A percentile compares a stretch with the other conserved stretches of the same genome.
Evolutionary conservation across 2,797 vertebrate species (phyloP).

Genomic region (Pipistrellus pipistrellus): DNA sequence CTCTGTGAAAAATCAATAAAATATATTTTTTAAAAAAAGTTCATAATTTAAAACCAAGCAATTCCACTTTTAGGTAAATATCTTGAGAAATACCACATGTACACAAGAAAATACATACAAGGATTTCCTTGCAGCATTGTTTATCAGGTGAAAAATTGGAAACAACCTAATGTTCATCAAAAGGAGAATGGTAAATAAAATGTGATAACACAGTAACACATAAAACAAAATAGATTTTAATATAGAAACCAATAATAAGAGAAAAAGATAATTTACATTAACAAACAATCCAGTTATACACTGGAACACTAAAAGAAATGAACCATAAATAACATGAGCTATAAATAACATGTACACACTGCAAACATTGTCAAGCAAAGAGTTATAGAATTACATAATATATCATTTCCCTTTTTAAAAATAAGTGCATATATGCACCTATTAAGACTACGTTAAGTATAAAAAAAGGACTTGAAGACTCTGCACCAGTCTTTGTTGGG

Average conservation of each 20-base stretch:
- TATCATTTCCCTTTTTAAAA: not conserved
- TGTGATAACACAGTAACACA: not conserved
- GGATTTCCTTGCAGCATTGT: not conserved
- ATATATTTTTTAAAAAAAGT: not conserved
- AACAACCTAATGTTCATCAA: conserved; percentile 14
- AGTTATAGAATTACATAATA: not conserved
- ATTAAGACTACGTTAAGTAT: not conserved
- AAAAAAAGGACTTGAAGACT: conserved; percentile 1
- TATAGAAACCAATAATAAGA: not conserved
- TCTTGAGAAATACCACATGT: not conserved
- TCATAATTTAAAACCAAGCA: conserved; percentile 36
- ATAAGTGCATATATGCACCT: not conserved
- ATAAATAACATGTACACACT: not conserved
- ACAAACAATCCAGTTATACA: conserved; percentile 18
- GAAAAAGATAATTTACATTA: conserved; percentile 21
- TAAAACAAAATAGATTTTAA: not conserved
- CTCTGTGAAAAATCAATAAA: too few relatives aligned
- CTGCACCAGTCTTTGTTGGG: not conserved
- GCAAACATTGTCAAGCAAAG: not conserved
- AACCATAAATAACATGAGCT: not conserved
- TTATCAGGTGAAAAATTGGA: not conserved
- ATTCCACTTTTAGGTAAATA: conserved; percentile 11
- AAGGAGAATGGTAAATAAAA: conserved; percentile 18
- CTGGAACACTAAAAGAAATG: not conserved
- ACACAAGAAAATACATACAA: conserved; percentile 14